Conservation (phyloP, 2,888 invertebrate species). For the Lissonota sp. region DNA sequence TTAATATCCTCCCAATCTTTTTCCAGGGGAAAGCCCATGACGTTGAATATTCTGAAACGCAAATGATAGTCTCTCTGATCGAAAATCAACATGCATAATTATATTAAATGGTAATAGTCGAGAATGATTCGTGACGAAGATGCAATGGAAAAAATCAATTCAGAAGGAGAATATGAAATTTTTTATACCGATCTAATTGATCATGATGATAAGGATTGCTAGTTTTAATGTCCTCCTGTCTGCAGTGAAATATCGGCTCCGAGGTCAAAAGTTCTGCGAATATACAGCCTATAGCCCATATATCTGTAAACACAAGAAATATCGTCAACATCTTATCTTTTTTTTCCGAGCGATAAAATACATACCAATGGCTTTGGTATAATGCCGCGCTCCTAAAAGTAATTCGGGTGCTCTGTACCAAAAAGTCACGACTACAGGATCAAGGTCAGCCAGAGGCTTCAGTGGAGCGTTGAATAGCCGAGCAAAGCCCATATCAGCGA, state of each 20-base stretch:
- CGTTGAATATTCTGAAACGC: conserved; percentile 95
- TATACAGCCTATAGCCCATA: conserved; percentile 99
- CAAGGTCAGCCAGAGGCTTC: conserved; percentile 98
- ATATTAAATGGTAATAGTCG: not conserved
- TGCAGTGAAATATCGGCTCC: conserved; percentile 99
- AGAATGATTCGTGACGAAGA: conserved; percentile 16
- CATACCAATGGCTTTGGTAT: conserved; percentile 97
- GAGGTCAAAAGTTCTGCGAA: conserved; percentile 99
- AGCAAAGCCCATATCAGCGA: conserved; percentile 99
- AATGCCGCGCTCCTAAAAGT: conserved; percentile 96
- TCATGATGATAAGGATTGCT: conserved; percentile 99
- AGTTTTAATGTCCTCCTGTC: conserved; percentile 99
- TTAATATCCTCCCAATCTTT: conserved; percentile 99
- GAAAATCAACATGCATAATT: not conserved
- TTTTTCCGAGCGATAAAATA: conserved; percentile 7
- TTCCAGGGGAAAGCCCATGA: conserved; percentile 99
- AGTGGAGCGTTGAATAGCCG: conserved; percentile 98
- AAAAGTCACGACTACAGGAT: conserved; percentile 99
- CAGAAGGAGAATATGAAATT: not conserved
- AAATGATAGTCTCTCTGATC: too few species aligned
- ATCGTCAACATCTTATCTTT: not conserved
- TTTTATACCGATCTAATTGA: conserved; percentile 91
- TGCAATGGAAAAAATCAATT: not conserved
- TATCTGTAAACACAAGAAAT: conserved; percentile 87
- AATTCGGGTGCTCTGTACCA: conserved; percentile 99